Base-by-base conservation (phyloP, 2,797 vertebrate genomes). In the Eurystomus glaucurus region DNA sequence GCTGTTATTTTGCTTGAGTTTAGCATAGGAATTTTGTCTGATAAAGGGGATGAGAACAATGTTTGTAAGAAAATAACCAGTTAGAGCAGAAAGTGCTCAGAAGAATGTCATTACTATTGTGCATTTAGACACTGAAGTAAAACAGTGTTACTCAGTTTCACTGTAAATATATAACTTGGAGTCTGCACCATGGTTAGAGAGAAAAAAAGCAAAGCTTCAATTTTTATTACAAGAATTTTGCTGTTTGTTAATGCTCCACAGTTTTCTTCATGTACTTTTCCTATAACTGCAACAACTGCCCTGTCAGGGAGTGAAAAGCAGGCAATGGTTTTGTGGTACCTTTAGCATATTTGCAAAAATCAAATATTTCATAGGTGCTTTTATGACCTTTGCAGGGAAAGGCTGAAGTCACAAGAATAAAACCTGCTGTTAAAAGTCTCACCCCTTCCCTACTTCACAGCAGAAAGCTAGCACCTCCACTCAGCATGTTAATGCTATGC, bases 341-440 rank as follows among this genome's bases (percentile, higher is more conserved):
- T 91, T 93, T 72, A 79, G 48, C 31, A 19, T 50, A 62, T 91
- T 91, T 89, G 41, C 50, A 86, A 72, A 88, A 79, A 48, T 39
- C 57, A 86, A 89, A 60, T 58, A 60, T 89, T 91, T 83, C 89
- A 89, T 89, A 48, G 68, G n/a, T 80, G 74, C 39, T 91, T 94
- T 91, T 71, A 80, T 69, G 77, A 80, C 85, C 68, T 93, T 83
- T 84, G 17, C 50, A 68, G 64, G 43, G 33, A 75, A 89, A 83
- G 58, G 39, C 72, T 94, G 84, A 76, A 89, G 85, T 37, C 60
- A 72, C 45, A 76, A 70, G 77, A 71, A 83, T 50, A 89, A 91
- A 83, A 71, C 23, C 31, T 0, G 3, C 68, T 80, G 81, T 83
- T 95, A 89, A 91, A 95, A 85, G 54, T 25, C 52, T 71, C 93